phyloP scores from a whole-genome alignment of 1,140 invertebrate species.

The Pseudomyrmex gracilis region DNA sequence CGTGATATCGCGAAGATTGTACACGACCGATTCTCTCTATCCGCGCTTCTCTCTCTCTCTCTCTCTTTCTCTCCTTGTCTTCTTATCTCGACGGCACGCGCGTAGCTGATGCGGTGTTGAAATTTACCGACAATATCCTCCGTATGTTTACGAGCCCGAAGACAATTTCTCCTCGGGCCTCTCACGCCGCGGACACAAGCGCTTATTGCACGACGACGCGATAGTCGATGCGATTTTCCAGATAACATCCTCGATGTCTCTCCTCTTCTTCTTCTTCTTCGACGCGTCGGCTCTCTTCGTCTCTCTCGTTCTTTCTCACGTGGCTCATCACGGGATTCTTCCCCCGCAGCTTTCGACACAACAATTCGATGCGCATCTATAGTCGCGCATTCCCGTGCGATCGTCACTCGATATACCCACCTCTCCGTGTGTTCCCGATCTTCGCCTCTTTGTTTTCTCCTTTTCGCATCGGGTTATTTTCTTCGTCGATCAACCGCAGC shows the following conservation, averaged over 20 bases:
- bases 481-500: background rate
- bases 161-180: constrained; percentile 26
- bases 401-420: constrained; percentile 46
- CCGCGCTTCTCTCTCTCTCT: background rate
- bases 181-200: background rate
- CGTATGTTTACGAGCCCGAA: background rate
- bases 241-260: background rate
- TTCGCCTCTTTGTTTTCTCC: constrained; percentile 28
- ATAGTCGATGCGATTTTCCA: background rate
- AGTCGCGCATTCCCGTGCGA: background rate
- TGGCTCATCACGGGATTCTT: background rate
- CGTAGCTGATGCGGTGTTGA: constrained; percentile 8
- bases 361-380: constrained; percentile 10
- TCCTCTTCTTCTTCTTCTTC: background rate
- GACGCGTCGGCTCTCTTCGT: background rate
- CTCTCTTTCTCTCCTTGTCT: too few relatives aligned
- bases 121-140: background rate
- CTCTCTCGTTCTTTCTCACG: too few relatives aligned
- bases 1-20: constrained; percentile 9
- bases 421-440: constrained; percentile 17
- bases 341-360: background rate
- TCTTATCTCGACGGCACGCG: background rate
- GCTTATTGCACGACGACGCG: background rate
- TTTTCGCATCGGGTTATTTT: constrained; percentile 15
- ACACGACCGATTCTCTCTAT: background rate